Percentiles rank a stretch among this genome's conserved stretches.
These are phyloP conservation scores for Sebastes trivittatus DNA, from an alignment of 2,797 vertebrate species.

Conservation along the genomic window DNA sequence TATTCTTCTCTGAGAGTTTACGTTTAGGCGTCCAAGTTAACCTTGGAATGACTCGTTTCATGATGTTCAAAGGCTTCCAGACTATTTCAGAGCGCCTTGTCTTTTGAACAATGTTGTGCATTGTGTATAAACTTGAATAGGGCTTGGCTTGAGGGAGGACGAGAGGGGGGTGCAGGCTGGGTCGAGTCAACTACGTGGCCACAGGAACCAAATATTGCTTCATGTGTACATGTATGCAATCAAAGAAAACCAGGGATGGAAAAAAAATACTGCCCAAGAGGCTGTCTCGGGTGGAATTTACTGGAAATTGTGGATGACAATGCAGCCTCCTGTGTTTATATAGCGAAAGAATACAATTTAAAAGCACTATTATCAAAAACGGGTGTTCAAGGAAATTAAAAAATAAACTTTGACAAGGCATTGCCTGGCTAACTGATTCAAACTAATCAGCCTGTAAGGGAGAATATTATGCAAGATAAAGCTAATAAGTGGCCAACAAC, in stretches of 20 bases:
- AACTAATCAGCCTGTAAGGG: slow-evolving; percentile 40
- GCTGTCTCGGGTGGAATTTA: slow-evolving; percentile 70
- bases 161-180: slow-evolving; percentile 24
- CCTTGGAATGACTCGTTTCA: slow-evolving; percentile 49
- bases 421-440: background rate
- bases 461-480: slow-evolving; percentile 57
- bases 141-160: slow-evolving; percentile 34
- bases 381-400: slow-evolving; percentile 51
- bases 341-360: slow-evolving; percentile 69
- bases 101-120: slow-evolving; percentile 76
- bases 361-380: slow-evolving; percentile 59
- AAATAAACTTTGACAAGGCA: slow-evolving; percentile 31
- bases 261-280: slow-evolving; percentile 67
- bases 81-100: slow-evolving; percentile 48
- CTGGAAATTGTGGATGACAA: slow-evolving; percentile 82
- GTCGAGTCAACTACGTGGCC: slow-evolving; percentile 65
- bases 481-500: slow-evolving; percentile 62
- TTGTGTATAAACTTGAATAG: slow-evolving; percentile 71
- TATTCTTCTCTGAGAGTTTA: slow-evolving; percentile 38
- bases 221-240: slow-evolving; percentile 80
- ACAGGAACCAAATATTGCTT: slow-evolving; percentile 83
- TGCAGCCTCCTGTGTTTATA: slow-evolving; percentile 77
- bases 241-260: slow-evolving; percentile 78
- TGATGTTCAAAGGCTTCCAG: slow-evolving; percentile 61
- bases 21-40: slow-evolving; percentile 43